phyloP scores from a whole-genome alignment of 2,888 invertebrate genomes.

The Synanthedon tipuliformis region DNA sequence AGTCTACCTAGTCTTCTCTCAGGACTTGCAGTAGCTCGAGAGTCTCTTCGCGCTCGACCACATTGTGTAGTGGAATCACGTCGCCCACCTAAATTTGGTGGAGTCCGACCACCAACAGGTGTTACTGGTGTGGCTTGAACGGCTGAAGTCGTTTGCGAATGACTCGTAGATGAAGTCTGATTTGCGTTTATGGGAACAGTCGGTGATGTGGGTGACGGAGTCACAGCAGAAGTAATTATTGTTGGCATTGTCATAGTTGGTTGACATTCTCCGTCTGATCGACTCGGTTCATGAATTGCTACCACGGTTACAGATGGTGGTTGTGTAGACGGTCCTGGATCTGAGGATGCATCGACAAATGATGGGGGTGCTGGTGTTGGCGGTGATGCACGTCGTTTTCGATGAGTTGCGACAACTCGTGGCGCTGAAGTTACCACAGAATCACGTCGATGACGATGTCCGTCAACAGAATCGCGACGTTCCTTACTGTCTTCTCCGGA shows the following conservation, averaged over 20 bases:
- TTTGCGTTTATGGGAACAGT: constrained; percentile 28
- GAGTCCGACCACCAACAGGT: constrained; percentile 41
- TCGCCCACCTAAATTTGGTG: constrained; percentile 69
- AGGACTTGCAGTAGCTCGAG: constrained; percentile 74
- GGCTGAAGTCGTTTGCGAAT: constrained; percentile 25
- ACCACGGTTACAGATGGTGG: constrained; percentile 61
- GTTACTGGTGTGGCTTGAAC: constrained; percentile 29
- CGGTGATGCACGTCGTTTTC: constrained; percentile 63
- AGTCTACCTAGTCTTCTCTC: constrained; percentile 77
- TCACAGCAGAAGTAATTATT: constrained; percentile 85
- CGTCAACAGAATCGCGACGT: constrained; percentile 76
- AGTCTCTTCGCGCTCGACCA: constrained; percentile 75
- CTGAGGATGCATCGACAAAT: constrained; percentile 72
- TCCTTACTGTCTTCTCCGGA: constrained; percentile 71
- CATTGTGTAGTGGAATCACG: constrained; percentile 90
- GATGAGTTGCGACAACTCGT: constrained; percentile 73
- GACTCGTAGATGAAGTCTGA: constrained; percentile 34
- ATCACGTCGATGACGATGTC: constrained; percentile 77
- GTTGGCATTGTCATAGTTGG: constrained; percentile 75
- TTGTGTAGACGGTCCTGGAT: constrained; percentile 71
- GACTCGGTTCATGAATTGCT: constrained; percentile 57
- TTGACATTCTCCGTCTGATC: constrained; percentile 74
- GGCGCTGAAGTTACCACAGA: constrained; percentile 73
- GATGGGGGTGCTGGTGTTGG: constrained; percentile 57
- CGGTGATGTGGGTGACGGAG: constrained; percentile 80